Evolutionary conservation across 2,797 vertebrate genomes (phyloP).

Genomic region (Pelochelys cantorii): DNA sequence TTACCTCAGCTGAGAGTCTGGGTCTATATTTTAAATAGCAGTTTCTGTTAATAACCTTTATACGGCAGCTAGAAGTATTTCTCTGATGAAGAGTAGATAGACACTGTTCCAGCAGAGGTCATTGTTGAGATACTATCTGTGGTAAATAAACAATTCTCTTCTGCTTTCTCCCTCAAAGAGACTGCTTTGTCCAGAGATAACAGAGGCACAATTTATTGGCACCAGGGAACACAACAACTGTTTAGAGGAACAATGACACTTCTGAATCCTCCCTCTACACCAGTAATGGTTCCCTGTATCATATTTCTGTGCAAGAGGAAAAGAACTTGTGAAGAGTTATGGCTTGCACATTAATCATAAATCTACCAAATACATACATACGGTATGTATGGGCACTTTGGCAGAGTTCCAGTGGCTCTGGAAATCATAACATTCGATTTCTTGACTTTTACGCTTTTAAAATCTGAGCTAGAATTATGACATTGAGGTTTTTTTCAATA

Average conservation of each 20-base stretch:
- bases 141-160: background rate
- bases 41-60: background rate
- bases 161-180: background rate
- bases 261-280: background rate
- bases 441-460: background rate
- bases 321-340: rapidly evolving
- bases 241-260: background rate
- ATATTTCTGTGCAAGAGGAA: background rate
- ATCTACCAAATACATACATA: background rate
- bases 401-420: background rate
- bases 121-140: rapidly evolving
- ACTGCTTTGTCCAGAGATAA: background rate
- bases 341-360: background rate
- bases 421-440: background rate
- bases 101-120: background rate
- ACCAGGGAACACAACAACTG: background rate
- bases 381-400: rapidly evolving
- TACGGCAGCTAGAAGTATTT: background rate
- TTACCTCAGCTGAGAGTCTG: background rate
- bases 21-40: background rate
- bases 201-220: background rate
- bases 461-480: background rate
- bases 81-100: background rate
- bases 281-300: rapidly evolving
- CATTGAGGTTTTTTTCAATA: rapidly evolving